Conservation (phyloP, 2,888 invertebrate genomes). For the Melipona beecheii region DNA sequence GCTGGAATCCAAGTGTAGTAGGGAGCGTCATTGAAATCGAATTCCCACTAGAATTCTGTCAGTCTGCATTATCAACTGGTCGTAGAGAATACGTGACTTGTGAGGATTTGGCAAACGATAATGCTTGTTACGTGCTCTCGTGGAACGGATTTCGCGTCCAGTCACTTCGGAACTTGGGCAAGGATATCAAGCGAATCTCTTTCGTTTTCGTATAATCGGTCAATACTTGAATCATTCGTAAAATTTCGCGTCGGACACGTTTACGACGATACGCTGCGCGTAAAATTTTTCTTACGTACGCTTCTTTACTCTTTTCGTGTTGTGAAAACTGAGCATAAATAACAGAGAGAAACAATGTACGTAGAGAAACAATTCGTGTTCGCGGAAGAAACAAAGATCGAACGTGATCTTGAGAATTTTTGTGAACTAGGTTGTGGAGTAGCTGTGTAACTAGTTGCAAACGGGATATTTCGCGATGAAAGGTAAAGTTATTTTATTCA, state of each 20-base stretch:
- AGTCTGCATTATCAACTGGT: constrained; percentile 41
- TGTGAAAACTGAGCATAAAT: neutral
- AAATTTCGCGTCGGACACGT: neutral
- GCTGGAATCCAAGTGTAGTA: neutral
- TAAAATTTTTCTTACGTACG: neutral
- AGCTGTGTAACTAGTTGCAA: no score
- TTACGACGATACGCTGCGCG: neutral
- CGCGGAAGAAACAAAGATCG: neutral
- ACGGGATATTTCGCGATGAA: neutral
- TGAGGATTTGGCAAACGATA: constrained; percentile 51
- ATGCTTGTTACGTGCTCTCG: constrained; percentile 43
- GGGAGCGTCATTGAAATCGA: constrained; percentile 35
- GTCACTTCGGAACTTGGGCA: constrained; percentile 14
- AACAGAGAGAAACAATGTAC: neutral
- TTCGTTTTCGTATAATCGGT: neutral
- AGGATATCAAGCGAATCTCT: neutral
- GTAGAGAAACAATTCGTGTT: neutral
- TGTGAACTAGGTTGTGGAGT: neutral
- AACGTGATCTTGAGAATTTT: constrained; percentile 2
- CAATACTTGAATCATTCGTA: neutral
- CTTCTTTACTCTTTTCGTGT: neutral
- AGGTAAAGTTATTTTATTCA: constrained; percentile 15
- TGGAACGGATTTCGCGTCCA: constrained; percentile 18
- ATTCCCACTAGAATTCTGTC: constrained; percentile 28
- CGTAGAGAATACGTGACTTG: constrained; percentile 51